phyloP scores from a whole-genome alignment of 2,113 vertebrate species.

The Ancistrus triradiatus region DNA sequence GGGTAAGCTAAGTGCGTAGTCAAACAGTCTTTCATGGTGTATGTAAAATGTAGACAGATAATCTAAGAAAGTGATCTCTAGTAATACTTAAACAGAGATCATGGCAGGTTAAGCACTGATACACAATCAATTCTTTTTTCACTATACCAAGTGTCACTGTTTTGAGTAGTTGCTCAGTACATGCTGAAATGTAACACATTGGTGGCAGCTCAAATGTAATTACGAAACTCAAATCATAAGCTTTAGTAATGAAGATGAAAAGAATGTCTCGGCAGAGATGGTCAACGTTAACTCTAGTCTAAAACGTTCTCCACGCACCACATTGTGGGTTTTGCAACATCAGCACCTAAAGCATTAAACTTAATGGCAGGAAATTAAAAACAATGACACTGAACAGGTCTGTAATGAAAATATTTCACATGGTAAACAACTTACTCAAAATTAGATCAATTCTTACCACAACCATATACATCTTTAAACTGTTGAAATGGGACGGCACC shows the following conservation, averaged over 20 bases:
- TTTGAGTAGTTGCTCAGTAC: no score
- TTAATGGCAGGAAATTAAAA: conserved; percentile 1
- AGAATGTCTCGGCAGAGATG: conserved; percentile 5
- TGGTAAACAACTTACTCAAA: neutral
- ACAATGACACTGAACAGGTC: conserved; percentile 18
- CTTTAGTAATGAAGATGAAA: conserved; percentile 20
- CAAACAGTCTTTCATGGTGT: no score
- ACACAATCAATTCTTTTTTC: no score
- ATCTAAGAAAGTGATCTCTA: no score
- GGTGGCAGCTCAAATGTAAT: neutral
- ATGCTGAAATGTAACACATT: neutral
- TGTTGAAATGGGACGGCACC: conserved; percentile 24
- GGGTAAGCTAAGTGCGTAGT: no score
- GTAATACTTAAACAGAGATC: no score
- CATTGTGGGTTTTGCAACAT: neutral
- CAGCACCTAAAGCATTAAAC: conserved; percentile 5
- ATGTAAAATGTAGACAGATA: no score
- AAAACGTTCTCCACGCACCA: neutral
- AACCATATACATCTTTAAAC: neutral
- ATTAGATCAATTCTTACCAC: no score
- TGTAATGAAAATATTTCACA: conserved; percentile 15
- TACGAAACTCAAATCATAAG: neutral
- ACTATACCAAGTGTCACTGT: no score
- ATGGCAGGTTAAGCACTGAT: no score
- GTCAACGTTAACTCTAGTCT: neutral